phyloP scores from a whole-genome alignment of 2,113 vertebrate genomes.

The Phylloscopus trochilus region DNA sequence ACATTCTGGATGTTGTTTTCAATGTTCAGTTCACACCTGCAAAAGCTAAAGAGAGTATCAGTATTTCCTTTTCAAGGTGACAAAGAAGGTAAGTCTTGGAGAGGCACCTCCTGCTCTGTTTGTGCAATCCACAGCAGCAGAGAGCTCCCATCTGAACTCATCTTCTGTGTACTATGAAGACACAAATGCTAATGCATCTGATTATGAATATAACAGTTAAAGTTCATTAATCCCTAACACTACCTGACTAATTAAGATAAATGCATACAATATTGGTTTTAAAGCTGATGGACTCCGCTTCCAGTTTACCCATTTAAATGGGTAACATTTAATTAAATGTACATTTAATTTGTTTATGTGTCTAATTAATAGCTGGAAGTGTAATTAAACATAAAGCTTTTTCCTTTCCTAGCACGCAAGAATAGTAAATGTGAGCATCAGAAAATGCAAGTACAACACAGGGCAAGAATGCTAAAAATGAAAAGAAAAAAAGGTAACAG shows the following conservation, averaged over 20 bases:
- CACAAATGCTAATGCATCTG: not conserved
- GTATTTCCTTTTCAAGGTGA: not conserved
- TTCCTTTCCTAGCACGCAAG: not conserved
- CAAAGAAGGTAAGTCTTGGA: not conserved
- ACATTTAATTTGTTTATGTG: conserved; percentile 23
- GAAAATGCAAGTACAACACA: not conserved
- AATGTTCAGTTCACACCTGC: not conserved
- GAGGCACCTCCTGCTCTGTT: not conserved
- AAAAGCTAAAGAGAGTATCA: not conserved
- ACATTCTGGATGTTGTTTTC: not conserved
- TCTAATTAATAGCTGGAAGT: conserved; percentile 4
- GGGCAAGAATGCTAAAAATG: not conserved
- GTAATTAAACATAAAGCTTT: conserved; percentile 3
- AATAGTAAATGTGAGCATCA: not conserved
- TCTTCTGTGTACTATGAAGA: not conserved
- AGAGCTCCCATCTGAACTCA: not conserved
- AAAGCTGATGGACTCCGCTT: not conserved
- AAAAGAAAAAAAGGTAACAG: not conserved
- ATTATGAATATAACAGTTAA: not conserved
- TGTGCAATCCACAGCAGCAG: not conserved
- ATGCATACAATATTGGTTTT: not conserved
- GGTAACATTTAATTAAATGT: conserved; percentile 19
- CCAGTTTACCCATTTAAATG: not conserved
- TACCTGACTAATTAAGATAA: conserved; percentile 29
- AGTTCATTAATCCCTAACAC: not conserved